phyloP scores from a whole-genome alignment of 2,113 vertebrate genomes.

The Etheostoma spectabile region DNA sequence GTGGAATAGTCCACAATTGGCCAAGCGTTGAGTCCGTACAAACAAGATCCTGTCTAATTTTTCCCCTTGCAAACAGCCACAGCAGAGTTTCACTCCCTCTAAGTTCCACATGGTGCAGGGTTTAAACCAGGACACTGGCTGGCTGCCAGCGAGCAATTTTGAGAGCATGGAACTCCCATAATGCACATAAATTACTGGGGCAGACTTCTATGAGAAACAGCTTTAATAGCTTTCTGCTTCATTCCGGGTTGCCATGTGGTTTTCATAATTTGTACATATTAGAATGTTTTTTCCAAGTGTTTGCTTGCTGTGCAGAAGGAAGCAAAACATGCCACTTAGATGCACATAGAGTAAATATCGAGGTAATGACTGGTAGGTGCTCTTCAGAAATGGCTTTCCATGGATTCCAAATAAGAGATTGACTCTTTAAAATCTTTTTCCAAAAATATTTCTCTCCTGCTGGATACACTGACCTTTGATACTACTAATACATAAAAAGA shows the following conservation, averaged over 20 bases:
- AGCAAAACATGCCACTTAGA: background rate
- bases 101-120: slow-evolving; percentile 39
- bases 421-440: background rate
- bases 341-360: background rate
- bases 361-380: background rate
- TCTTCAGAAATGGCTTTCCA: background rate
- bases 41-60: slow-evolving; percentile 53
- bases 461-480: background rate
- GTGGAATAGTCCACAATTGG: slow-evolving; percentile 48
- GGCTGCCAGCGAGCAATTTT: slow-evolving; percentile 42
- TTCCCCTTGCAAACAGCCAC: slow-evolving; percentile 58
- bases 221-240: slow-evolving; percentile 30
- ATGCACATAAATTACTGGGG: slow-evolving; percentile 58
- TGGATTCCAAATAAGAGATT: background rate
- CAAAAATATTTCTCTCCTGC: background rate
- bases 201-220: slow-evolving; percentile 25
- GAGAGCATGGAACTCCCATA: slow-evolving; percentile 57
- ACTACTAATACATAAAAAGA: background rate
- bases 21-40: slow-evolving; percentile 66
- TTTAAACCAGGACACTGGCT: slow-evolving; percentile 69
- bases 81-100: slow-evolving; percentile 25
- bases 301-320: slow-evolving; percentile 2
- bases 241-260: slow-evolving; percentile 35
- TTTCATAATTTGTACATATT: slow-evolving; percentile 43
- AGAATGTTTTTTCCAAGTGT: slow-evolving; percentile 2